Percentiles rank a stretch among this genome's conserved stretches.
These are phyloP conservation scores for Lagorchestes hirsutus DNA, from an alignment of 2,797 vertebrate genomes.

Conservation along the genomic window DNA sequence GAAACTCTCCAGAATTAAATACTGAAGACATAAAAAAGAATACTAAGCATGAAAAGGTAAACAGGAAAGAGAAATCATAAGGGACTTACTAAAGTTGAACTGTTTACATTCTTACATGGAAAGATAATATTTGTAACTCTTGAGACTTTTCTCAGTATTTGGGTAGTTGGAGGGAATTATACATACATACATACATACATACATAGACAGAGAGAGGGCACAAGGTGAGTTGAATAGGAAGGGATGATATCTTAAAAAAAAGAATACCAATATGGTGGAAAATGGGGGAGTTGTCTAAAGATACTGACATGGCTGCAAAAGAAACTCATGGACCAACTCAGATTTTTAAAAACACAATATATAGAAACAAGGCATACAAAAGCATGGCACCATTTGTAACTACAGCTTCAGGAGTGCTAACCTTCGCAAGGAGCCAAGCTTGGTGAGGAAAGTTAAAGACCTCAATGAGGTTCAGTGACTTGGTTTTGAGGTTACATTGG, in stretches of 20 bases:
- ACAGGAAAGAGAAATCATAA: no score
- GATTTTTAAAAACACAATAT: not conserved
- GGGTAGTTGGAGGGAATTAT: no score
- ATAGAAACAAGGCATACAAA: no score
- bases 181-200: no score
- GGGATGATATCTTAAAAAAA: not conserved
- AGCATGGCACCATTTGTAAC: no score
- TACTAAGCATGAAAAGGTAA: not conserved
- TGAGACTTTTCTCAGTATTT: no score
- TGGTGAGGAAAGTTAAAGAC: not conserved
- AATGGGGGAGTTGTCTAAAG: not conserved
- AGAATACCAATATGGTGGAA: not conserved
- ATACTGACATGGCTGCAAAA: not conserved
- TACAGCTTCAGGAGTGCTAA: not conserved
- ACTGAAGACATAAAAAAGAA: not conserved
- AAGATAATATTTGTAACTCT: no score
- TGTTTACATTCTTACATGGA: no score
- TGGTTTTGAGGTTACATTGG: not conserved
- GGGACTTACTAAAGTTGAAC: no score
- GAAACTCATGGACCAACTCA: not conserved
- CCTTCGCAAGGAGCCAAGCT: not conserved
- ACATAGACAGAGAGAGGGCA: no score
- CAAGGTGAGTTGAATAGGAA: no score
- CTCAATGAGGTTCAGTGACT: not conserved
- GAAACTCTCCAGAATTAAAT: not conserved